phyloP scores from a whole-genome alignment of 2,888 invertebrate genomes.

The Gisinianus flammeolus region DNA sequence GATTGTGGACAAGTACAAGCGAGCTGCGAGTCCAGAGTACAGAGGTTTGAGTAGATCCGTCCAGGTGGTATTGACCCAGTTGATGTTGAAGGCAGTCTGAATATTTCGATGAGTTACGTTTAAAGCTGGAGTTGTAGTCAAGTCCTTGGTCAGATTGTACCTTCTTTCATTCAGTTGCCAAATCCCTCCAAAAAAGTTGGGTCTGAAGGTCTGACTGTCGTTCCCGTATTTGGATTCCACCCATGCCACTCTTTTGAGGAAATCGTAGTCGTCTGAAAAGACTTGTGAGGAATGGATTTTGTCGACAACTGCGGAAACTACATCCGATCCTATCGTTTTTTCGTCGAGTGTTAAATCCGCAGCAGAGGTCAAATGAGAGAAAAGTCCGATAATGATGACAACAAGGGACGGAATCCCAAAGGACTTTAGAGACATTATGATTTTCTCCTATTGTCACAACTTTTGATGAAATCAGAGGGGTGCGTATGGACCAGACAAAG shows the following conservation, averaged over 20 bases:
- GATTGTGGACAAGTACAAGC: conserved; percentile 33
- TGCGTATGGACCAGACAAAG: no score
- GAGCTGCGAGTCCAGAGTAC: conserved; percentile 45
- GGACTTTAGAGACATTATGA: no score
- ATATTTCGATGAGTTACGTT: conserved; percentile 11
- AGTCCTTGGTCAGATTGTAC: not conserved
- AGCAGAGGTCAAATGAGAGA: not conserved
- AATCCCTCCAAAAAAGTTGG: conserved; percentile 15
- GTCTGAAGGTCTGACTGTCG: not conserved
- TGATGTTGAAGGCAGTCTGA: conserved; percentile 20
- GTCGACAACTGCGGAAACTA: conserved; percentile 30
- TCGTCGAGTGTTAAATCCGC: conserved; percentile 26
- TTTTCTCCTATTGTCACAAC: no score
- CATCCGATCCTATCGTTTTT: conserved; percentile 39
- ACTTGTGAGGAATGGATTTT: conserved; percentile 21
- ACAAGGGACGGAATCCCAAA: no score
- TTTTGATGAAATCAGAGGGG: no score
- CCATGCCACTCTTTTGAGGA: conserved; percentile 27
- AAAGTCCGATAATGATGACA: no score
- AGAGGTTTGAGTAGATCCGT: conserved; percentile 36
- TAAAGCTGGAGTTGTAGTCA: not conserved
- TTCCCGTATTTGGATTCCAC: conserved; percentile 31
- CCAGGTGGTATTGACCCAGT: conserved; percentile 21
- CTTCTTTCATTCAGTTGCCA: no score
- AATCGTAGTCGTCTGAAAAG: conserved; percentile 26